Evolutionary conservation across 1,140 invertebrate species (phyloP).

Genomic region (Papilio machaon): DNA sequence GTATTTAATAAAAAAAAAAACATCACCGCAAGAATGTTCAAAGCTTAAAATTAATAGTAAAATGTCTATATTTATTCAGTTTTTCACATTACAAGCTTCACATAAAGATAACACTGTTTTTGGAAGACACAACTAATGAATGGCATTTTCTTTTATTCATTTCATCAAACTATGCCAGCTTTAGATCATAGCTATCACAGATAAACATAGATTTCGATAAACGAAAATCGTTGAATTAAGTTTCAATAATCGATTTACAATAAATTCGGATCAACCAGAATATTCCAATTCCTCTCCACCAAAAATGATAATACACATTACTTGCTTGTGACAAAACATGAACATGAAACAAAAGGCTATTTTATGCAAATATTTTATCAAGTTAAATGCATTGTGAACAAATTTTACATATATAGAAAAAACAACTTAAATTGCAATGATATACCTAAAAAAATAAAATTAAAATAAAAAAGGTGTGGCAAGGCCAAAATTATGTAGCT

Average conservation of each 20-base stretch:
- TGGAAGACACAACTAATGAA: constrained; percentile 55
- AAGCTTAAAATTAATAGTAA: constrained; percentile 7
- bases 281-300: not conserved
- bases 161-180: constrained; percentile 4
- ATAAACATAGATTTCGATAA: not conserved
- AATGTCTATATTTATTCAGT: not conserved
- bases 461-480: constrained; percentile 42
- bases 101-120: constrained; percentile 37
- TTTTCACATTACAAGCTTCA: not conserved
- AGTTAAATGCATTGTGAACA: not conserved
- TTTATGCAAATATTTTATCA: not conserved
- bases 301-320: not conserved
- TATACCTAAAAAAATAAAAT: constrained; percentile 23
- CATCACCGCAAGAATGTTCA: constrained; percentile 43
- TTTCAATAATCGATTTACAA: not conserved
- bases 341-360: not conserved
- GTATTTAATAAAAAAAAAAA: constrained; percentile 16
- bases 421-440: not conserved
- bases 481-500: constrained; percentile 65
- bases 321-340: not conserved
- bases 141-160: not conserved
- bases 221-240: not conserved
- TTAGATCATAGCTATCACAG: constrained; percentile 24
- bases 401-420: not conserved
- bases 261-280: not conserved